Percentiles rank a stretch among this genome's conserved stretches.
phyloP scores from a whole-genome alignment of 2,797 vertebrate species.

The Sarcophilus harrisii region DNA sequence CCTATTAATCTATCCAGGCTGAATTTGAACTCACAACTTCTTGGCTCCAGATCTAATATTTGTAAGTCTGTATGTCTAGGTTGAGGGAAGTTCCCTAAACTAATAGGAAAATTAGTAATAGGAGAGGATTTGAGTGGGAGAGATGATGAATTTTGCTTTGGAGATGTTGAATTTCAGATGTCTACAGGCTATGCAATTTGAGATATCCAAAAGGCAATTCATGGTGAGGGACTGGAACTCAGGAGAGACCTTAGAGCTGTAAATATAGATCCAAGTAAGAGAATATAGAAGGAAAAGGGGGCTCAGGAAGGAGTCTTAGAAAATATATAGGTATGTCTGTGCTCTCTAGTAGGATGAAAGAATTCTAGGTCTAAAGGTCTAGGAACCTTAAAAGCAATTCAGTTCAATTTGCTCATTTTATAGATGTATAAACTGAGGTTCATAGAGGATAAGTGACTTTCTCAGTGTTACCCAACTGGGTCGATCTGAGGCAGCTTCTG shows the following conservation, averaged over 20 bases:
- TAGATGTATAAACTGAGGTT: neutral
- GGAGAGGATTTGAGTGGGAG: neutral
- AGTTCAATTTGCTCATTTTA: neutral
- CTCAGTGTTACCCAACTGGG: neutral
- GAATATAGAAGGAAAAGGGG: neutral
- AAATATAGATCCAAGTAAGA: neutral
- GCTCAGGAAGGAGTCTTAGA: neutral
- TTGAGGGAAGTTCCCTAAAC: neutral
- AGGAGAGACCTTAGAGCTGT: neutral
- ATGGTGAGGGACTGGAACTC: neutral
- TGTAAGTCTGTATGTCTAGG: neutral
- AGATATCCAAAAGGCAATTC: neutral
- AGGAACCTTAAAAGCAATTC: neutral
- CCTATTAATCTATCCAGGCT: no score
- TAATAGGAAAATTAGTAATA: neutral
- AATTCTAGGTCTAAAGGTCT: neutral
- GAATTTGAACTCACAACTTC: neutral
- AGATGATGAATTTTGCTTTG: neutral
- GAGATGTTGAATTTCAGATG: neutral
- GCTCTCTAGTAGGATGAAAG: neutral
- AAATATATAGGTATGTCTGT: neutral
- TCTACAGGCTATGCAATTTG: neutral
- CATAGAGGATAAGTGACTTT: neutral
- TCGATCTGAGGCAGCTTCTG: neutral
- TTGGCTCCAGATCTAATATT: neutral